Conservation (phyloP, 2,113 vertebrate species). For the Charadrius vociferus region DNA sequence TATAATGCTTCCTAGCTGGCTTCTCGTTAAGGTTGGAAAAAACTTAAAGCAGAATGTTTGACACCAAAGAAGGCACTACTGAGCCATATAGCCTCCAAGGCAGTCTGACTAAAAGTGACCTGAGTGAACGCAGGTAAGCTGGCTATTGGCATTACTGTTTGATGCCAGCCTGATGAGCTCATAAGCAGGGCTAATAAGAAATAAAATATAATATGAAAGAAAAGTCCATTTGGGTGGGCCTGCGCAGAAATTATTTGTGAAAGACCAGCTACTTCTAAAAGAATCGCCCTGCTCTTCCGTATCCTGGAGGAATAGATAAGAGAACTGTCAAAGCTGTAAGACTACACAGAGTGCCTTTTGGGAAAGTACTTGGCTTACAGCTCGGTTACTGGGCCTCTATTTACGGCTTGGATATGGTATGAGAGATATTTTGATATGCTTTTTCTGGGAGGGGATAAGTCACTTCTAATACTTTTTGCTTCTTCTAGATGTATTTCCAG, state of each 20-base stretch:
- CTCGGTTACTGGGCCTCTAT: neutral
- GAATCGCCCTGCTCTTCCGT: neutral
- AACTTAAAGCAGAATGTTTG: neutral
- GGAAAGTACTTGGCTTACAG: neutral
- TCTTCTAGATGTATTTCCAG: neutral
- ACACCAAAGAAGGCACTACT: neutral
- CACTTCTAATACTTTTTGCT: neutral
- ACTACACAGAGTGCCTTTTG: neutral
- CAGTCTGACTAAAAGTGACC: neutral
- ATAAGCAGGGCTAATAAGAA: neutral
- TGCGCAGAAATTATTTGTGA: neutral
- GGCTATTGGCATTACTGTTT: neutral
- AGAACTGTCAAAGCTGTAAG: neutral
- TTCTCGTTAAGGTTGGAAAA: neutral
- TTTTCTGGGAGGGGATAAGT: neutral
- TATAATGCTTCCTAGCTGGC: neutral
- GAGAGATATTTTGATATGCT: neutral
- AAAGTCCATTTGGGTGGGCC: neutral
- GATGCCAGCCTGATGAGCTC: neutral
- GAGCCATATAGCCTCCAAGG: neutral
- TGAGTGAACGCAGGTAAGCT: neutral
- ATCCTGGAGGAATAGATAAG: neutral
- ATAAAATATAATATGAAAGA: neutral
- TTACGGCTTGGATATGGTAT: neutral
- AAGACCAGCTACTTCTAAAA: neutral